A percentile compares a stretch with the other conserved stretches of the same genome.
These are phyloP conservation scores for Anastrepha obliqua DNA, from an alignment of 1,140 invertebrate species.

Conservation along the genomic window DNA sequence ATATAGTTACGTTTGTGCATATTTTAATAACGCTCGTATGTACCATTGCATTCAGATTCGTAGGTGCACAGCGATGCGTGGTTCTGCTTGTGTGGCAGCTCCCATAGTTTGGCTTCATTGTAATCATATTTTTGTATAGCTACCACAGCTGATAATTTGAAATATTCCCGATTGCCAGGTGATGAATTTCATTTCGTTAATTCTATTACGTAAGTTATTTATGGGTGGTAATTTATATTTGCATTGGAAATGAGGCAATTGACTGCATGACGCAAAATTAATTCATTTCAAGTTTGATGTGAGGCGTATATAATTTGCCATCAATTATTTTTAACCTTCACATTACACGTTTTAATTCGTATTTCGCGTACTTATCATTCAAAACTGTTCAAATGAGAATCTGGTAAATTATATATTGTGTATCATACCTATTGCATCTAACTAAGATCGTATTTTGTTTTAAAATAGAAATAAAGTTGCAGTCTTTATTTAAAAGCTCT, in stretches of 20 bases:
- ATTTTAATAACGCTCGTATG: not conserved
- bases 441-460: no score
- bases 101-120: not conserved
- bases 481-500: no score
- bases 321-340: no score
- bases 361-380: no score
- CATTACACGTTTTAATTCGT: no score
- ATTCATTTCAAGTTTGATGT: no score
- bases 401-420: no score
- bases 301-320: no score
- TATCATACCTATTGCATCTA: no score
- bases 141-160: not conserved
- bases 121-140: not conserved
- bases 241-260: not conserved
- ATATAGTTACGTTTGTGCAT: not conserved
- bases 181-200: constrained; percentile 30
- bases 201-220: not conserved
- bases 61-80: not conserved
- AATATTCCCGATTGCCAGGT: constrained; percentile 37
- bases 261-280: not conserved
- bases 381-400: no score
- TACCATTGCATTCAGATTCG: not conserved
- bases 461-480: no score
- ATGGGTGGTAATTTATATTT: not conserved
- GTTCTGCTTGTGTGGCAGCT: not conserved